Percentiles rank a stretch among this genome's conserved stretches.
phyloP scores from a whole-genome alignment of 2,113 vertebrate species.

The Xenotilapia longispinis region DNA sequence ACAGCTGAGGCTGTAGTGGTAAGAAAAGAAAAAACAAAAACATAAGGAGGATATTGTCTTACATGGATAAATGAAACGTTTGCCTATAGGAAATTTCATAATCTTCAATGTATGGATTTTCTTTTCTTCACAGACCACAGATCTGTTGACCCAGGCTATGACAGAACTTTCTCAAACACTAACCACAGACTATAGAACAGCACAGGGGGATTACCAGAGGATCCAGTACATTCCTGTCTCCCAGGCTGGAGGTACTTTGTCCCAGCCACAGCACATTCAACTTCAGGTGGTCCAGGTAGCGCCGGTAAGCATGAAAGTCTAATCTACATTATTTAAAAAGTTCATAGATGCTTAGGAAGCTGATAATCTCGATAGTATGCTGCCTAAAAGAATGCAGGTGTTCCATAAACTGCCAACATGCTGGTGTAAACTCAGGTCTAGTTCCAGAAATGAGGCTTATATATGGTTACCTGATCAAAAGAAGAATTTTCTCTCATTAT shows the following conservation, averaged over 20 bases:
- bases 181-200: constrained; percentile 88
- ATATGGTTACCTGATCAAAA: not conserved
- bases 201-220: constrained; percentile 91
- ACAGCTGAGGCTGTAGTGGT: constrained; percentile 91
- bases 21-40: constrained; percentile 33
- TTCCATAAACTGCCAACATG: not conserved
- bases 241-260: constrained; percentile 77
- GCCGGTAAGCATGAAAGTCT: constrained; percentile 72
- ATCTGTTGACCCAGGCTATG: constrained; percentile 96
- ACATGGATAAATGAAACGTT: not conserved
- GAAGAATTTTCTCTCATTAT: not conserved
- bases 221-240: constrained; percentile 97
- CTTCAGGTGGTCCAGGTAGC: constrained; percentile 96
- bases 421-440: not conserved
- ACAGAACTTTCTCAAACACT: constrained; percentile 95
- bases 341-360: not conserved
- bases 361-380: not conserved
- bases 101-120: not conserved
- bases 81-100: not conserved
- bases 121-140: constrained; percentile 79
- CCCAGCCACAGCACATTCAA: constrained; percentile 93
- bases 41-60: not conserved
- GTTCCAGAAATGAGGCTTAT: not conserved
- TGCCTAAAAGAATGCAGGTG: not conserved
- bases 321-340: not conserved